phyloP scores from a whole-genome alignment of 2,113 vertebrate genomes.

The Caranx melampygus region DNA sequence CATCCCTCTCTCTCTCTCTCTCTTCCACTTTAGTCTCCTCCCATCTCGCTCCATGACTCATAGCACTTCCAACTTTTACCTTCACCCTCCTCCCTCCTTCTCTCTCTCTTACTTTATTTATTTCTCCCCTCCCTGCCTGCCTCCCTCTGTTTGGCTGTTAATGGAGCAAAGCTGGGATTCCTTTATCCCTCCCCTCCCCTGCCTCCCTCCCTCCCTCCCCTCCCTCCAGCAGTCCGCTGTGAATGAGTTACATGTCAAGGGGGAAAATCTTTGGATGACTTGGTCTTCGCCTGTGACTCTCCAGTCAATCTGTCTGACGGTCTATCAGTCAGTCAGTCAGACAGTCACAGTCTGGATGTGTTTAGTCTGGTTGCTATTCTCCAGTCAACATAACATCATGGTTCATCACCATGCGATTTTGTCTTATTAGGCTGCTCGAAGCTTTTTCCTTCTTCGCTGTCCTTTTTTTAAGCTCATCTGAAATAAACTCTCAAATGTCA shows the following conservation, averaged over 20 bases:
- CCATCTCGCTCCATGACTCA: conserved; percentile 64
- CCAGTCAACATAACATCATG: conserved; percentile 40
- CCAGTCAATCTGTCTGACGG: conserved; percentile 46
- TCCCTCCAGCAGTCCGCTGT: conserved; percentile 38
- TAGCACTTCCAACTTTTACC: conserved; percentile 58
- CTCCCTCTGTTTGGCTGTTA: conserved; percentile 41
- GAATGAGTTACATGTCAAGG: conserved; percentile 51
- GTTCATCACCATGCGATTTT: conserved; percentile 9
- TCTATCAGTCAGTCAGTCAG: conserved; percentile 38
- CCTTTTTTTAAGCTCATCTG: too few species aligned
- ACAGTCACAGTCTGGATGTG: conserved; percentile 38
- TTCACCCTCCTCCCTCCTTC: conserved; percentile 41
- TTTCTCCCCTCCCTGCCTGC: not conserved
- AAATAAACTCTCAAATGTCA: too few species aligned
- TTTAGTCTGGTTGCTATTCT: conserved; percentile 49
- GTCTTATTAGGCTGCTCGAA: not conserved
- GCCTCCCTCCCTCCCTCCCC: not conserved
- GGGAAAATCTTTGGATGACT: conserved; percentile 55
- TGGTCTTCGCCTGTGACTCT: conserved; percentile 37
- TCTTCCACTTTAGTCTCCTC: conserved; percentile 53
- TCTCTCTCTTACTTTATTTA: conserved; percentile 3
- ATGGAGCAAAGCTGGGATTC: conserved; percentile 54
- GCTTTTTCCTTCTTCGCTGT: too few species aligned
- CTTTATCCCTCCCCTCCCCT: conserved; percentile 30
- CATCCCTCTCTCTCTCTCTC: conserved; percentile 27